Evolutionary conservation across 2,888 invertebrate genomes (phyloP), one percentile per base, ranked within the genome.

Genomic region (Imbricaverruca yamaguchii): DNA sequence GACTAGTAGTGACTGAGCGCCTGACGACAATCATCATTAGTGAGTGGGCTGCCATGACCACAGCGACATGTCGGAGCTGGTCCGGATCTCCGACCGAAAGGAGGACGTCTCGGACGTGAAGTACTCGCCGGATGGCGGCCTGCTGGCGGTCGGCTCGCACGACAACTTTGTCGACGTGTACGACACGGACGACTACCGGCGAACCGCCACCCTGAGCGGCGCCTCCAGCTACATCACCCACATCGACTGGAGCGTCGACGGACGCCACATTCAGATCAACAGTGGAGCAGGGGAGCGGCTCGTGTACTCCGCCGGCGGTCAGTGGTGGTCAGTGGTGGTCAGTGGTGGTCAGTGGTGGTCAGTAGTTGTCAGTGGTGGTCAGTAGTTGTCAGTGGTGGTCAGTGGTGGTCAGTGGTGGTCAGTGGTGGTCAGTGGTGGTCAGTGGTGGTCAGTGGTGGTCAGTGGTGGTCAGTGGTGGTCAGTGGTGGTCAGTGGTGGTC

Each of bases 121-220:
- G 83, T 88, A 85, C 84, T 88, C 88, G 0, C 88, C 88, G 7
- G 86, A 87, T 85, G 87, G 87, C 7, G 85, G 85, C 39, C 87
- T 85, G 81, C 84, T 88, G 80, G 88, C 88, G 25, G 88, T 88
- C 8, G 88, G 86, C 3, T 88, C 88, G 56, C 87, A 88, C 84
- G 88, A 88, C 84, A 87, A 87, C 82, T 87, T 86, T 85, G 87
- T 88, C 21, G 88, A 88, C 83, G 85, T 88, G 74, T 88, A 88
- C 84, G 85, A 87, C 0, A 85, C 85, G 15, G 85, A 85, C 12
- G 84, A 86, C 13, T 84, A 84, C 74, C 81, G 83, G 74, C 82
- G 84, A 39, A 80, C 82, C 25, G 86, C 87, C 10, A 85, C 86
- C 12, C 88, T 88, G 82, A 83, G 85, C 4, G 88, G 88, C 6